A percentile compares a stretch with the other conserved stretches of the same genome.
These are phyloP conservation scores for Phymorhynchus buccinoides DNA, from an alignment of 1,140 invertebrate species.

Conservation along the genomic window DNA sequence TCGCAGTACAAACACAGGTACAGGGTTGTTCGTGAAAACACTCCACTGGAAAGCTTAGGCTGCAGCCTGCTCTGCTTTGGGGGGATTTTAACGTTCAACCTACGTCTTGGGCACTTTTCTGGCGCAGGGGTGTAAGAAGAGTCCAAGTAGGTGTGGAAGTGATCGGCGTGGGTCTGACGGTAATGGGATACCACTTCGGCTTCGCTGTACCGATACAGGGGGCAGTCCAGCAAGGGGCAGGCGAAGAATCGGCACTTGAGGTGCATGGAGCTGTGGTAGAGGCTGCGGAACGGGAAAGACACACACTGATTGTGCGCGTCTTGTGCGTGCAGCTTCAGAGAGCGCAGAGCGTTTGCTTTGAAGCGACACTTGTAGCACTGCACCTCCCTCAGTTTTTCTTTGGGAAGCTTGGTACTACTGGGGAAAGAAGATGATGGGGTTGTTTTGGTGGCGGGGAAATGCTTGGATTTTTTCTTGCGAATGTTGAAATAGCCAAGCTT, in stretches of 20 bases:
- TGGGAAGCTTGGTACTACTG: background rate
- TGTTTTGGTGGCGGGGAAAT: background rate
- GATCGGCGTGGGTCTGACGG: background rate
- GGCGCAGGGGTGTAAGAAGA: background rate
- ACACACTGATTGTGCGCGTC: background rate
- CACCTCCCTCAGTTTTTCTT: slow-evolving; percentile 15
- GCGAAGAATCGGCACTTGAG: slow-evolving; percentile 13
- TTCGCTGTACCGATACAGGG: background rate
- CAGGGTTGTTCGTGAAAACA: too few relatives aligned
- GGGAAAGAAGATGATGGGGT: background rate
- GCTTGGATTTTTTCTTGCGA: background rate
- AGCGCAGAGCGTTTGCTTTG: background rate
- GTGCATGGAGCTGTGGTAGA: background rate
- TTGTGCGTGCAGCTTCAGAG: slow-evolving; percentile 3
- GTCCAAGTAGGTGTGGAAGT: background rate
- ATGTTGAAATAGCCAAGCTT: background rate
- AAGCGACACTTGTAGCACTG: slow-evolving; percentile 34
- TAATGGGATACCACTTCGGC: slow-evolving; percentile 19
- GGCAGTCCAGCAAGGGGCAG: slow-evolving; percentile 15
- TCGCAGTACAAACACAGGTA: slow-evolving; percentile 24
- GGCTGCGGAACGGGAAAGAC: background rate
- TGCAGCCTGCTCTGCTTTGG: too few relatives aligned
- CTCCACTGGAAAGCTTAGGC: too few relatives aligned
- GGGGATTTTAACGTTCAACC: background rate
- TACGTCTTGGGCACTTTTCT: background rate